phyloP scores from a whole-genome alignment of 2,113 vertebrate species.

The Cepphus grylle region DNA sequence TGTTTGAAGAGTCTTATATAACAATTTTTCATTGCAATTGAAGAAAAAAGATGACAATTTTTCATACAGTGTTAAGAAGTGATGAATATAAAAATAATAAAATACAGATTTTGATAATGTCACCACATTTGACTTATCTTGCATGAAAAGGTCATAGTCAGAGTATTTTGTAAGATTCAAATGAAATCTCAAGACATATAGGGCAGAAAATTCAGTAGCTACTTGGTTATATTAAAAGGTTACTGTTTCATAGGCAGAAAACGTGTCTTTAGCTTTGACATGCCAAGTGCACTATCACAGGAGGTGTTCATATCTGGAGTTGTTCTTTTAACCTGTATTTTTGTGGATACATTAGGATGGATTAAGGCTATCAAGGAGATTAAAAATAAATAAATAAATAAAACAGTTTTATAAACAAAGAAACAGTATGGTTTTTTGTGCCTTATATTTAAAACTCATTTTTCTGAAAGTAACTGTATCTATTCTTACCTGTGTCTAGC shows the following conservation, averaged over 20 bases:
- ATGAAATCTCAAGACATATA: slow-evolving; percentile 29
- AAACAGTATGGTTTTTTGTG: background rate
- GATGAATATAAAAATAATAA: slow-evolving; percentile 59
- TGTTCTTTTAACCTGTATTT: background rate
- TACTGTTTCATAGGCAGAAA: background rate
- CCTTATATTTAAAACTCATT: background rate
- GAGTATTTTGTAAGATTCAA: slow-evolving; percentile 44
- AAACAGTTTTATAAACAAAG: background rate
- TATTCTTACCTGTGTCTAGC: background rate
- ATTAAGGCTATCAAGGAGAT: background rate
- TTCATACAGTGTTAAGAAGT: background rate
- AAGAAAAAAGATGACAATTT: background rate
- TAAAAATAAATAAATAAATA: too few relatives aligned
- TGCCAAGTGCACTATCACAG: background rate
- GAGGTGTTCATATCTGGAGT: background rate
- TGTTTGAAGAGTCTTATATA: slow-evolving; percentile 8
- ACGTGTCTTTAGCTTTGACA: background rate
- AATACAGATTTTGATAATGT: slow-evolving; percentile 52
- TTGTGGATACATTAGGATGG: background rate
- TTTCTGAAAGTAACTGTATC: background rate
- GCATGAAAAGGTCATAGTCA: slow-evolving; percentile 60
- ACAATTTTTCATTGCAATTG: slow-evolving; percentile 13
- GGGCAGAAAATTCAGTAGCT: slow-evolving; percentile 20
- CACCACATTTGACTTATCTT: slow-evolving; percentile 51
- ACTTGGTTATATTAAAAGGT: slow-evolving; percentile 37